A percentile compares a stretch with the other conserved stretches of the same genome.
phyloP scores from a whole-genome alignment of 1,140 invertebrate genomes.

The Drosophila pseudoobscura region DNA sequence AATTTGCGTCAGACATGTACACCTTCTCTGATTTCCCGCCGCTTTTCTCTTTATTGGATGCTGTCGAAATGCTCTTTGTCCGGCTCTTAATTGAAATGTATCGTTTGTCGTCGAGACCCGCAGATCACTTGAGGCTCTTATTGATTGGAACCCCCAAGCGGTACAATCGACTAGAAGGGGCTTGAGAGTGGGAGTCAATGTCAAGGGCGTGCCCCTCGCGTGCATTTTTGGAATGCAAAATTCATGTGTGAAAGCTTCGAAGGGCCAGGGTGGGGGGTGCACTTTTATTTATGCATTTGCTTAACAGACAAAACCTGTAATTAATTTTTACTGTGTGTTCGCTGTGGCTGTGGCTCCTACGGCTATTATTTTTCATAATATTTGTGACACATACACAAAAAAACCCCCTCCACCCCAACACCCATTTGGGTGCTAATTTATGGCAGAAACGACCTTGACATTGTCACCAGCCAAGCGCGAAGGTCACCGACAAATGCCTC shows the following conservation, averaged over 20 bases:
- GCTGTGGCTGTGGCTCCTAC: neutral
- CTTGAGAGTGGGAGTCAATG: constrained; percentile 37
- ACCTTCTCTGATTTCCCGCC: constrained; percentile 6
- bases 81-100: constrained; percentile 68
- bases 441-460: constrained; percentile 41
- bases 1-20: constrained; percentile 51
- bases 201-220: constrained; percentile 34
- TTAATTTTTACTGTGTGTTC: constrained; percentile 3
- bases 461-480: constrained; percentile 17
- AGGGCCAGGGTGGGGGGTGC: too few species aligned
- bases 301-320: neutral
- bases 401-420: too few species aligned
- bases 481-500: constrained; percentile 8
- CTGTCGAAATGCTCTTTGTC: constrained; percentile 52
- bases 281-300: constrained; percentile 1
- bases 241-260: neutral
- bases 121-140: constrained; percentile 30
- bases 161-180: neutral
- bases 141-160: constrained; percentile 25
- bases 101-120: constrained; percentile 48
- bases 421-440: constrained; percentile 24
- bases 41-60: constrained; percentile 50
- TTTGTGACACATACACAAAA: constrained; percentile 5
- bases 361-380: constrained; percentile 5
- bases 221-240: constrained; percentile 17